These are phyloP conservation scores for Microctenopoma stevenorrisi DNA, from an alignment of 2,797 vertebrate species.

Conservation along the genomic window DNA sequence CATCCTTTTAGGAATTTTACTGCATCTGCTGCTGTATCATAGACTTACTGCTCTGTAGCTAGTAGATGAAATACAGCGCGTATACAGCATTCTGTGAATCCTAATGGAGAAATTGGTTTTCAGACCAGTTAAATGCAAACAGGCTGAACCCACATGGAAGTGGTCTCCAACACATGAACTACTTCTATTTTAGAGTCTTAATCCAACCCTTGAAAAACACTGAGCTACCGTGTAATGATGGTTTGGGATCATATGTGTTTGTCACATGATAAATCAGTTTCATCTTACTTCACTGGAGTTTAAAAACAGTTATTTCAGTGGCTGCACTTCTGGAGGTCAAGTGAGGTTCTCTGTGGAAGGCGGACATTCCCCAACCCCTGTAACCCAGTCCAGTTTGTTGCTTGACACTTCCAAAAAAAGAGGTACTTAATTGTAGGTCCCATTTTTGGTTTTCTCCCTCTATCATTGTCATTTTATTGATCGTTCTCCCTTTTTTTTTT, in stretches of 20 bases:
- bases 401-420: slow-evolving; percentile 72
- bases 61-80: background rate
- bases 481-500: slow-evolving; percentile 33
- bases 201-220: background rate
- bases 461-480: slow-evolving; percentile 77
- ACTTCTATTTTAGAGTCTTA: background rate
- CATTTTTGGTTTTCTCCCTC: slow-evolving; percentile 64
- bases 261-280: slow-evolving; percentile 15
- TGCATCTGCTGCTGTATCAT: background rate
- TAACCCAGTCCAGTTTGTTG: slow-evolving; percentile 69
- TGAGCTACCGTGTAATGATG: background rate
- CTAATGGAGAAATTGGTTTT: too few relatives aligned
- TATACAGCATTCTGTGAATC: too few relatives aligned
- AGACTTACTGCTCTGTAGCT: background rate
- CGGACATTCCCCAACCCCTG: slow-evolving; percentile 48
- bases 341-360: slow-evolving; percentile 34
- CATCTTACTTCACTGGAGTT: slow-evolving; percentile 14
- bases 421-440: slow-evolving; percentile 70
- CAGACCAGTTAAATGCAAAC: background rate
- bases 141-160: background rate
- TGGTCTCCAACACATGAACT: background rate
- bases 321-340: slow-evolving; percentile 53
- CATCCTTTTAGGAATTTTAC: slow-evolving; percentile 16
- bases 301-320: slow-evolving; percentile 16
- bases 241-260: background rate